Evolutionary conservation across 2,797 vertebrate species (phyloP).

Genomic region (Alcedo quadribrachys): DNA sequence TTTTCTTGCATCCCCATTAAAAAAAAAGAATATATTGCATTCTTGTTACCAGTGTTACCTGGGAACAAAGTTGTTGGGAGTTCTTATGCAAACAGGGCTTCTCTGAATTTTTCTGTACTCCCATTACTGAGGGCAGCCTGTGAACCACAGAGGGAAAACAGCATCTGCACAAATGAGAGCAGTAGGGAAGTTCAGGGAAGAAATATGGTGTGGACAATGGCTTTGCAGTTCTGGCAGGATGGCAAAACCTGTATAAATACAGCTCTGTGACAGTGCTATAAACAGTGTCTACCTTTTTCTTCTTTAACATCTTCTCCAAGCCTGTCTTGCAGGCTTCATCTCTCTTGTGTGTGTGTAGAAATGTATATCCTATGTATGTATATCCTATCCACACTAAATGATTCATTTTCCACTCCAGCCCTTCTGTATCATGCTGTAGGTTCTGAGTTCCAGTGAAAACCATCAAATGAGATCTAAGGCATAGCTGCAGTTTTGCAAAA

Average conservation of each 20-base stretch:
- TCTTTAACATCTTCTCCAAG: neutral
- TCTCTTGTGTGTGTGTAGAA: neutral
- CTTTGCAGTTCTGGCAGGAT: neutral
- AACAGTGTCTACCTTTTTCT: neutral
- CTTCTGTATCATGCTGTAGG: neutral
- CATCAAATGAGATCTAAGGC: neutral
- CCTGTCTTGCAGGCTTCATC: neutral
- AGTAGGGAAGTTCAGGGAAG: neutral
- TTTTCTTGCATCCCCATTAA: neutral
- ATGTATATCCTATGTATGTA: neutral
- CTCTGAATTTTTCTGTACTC: neutral
- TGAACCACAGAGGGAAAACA: neutral
- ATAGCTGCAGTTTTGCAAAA: neutral
- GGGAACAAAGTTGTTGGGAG: neutral
- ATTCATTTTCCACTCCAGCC: neutral
- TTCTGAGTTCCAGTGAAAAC: conserved; percentile 10
- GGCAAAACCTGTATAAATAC: conserved; percentile 2
- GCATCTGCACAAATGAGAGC: neutral
- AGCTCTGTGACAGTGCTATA: neutral
- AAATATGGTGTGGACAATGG: neutral
- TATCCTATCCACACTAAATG: neutral
- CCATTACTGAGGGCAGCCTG: neutral
- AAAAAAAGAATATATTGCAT: neutral
- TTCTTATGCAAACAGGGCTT: neutral
- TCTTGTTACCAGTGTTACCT: neutral